phyloP scores from a whole-genome alignment of 1,140 invertebrate species.

The Orius insidiosus region DNA sequence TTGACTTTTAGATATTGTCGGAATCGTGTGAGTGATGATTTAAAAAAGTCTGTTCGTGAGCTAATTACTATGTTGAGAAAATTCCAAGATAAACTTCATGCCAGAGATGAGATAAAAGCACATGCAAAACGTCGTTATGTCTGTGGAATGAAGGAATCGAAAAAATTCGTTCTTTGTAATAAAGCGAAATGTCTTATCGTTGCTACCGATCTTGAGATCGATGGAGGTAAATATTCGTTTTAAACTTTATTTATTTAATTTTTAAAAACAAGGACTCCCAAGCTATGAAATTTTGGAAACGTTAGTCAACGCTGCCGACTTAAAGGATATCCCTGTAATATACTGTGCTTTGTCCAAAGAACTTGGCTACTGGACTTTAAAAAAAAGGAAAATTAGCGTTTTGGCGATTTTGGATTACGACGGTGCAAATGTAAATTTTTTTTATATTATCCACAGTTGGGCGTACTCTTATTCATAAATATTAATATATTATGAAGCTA shows the following conservation, averaged over 20 bases:
- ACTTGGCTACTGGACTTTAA: slow-evolving; percentile 9
- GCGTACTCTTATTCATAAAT: too few relatives aligned
- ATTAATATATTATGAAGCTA: too few relatives aligned
- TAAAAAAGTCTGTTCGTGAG: slow-evolving; percentile 1
- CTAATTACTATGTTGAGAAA: slow-evolving; percentile 25
- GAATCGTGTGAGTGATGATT: neutral
- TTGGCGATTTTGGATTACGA: slow-evolving; percentile 10
- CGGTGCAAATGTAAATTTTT: slow-evolving; percentile 8
- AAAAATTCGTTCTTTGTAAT: slow-evolving; percentile 33
- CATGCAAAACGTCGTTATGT: slow-evolving; percentile 34
- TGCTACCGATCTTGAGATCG: slow-evolving; percentile 32
- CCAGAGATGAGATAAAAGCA: slow-evolving; percentile 39
- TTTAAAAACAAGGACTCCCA: slow-evolving; percentile 1
- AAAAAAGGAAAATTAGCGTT: slow-evolving; percentile 10
- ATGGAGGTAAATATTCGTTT: slow-evolving; percentile 16
- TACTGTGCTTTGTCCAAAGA: slow-evolving; percentile 2
- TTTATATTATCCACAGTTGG: too few relatives aligned
- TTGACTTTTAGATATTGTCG: slow-evolving; percentile 12
- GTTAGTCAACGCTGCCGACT: neutral
- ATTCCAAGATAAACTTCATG: slow-evolving; percentile 40
- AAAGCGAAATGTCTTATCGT: slow-evolving; percentile 40
- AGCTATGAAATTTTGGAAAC: neutral
- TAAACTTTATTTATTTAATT: slow-evolving; percentile 2
- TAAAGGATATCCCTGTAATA: slow-evolving; percentile 4
- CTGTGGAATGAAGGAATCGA: slow-evolving; percentile 37